Conservation (phyloP, 2,113 vertebrate genomes). For the Corapipo altera region DNA sequence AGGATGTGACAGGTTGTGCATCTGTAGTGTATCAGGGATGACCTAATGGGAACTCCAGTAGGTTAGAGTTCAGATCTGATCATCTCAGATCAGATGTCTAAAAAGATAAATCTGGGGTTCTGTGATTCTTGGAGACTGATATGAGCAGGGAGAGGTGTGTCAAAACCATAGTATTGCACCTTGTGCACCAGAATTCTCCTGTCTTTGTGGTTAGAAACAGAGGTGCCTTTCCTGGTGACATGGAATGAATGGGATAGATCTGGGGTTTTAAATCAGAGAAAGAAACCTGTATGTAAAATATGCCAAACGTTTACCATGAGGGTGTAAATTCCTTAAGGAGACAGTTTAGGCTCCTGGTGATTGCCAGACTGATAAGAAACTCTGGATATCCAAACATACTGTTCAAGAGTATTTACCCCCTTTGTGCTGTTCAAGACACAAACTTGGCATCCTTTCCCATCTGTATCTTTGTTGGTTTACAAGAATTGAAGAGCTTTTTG, state of each 20-base stretch:
- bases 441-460: not conserved
- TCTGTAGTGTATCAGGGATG: not conserved
- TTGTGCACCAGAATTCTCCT: not conserved
- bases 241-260: not conserved
- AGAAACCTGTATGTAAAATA: not conserved
- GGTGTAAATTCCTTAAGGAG: not conserved
- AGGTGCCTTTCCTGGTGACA: not conserved
- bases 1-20: not conserved
- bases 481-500: not conserved
- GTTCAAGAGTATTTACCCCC: not conserved
- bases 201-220: not conserved
- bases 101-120: not conserved
- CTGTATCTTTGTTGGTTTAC: not conserved
- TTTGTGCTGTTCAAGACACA: not conserved
- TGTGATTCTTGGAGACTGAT: not conserved
- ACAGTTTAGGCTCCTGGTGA: not conserved
- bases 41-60: not conserved
- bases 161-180: not conserved
- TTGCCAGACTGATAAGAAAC: not conserved
- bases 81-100: not conserved
- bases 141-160: not conserved
- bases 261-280: not conserved
- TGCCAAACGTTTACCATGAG: not conserved
- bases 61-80: not conserved
- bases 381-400: not conserved